These are phyloP conservation scores for Neolamprologus cancellatus DNA, from an alignment of 2,113 vertebrate genomes.

Conservation along the genomic window DNA sequence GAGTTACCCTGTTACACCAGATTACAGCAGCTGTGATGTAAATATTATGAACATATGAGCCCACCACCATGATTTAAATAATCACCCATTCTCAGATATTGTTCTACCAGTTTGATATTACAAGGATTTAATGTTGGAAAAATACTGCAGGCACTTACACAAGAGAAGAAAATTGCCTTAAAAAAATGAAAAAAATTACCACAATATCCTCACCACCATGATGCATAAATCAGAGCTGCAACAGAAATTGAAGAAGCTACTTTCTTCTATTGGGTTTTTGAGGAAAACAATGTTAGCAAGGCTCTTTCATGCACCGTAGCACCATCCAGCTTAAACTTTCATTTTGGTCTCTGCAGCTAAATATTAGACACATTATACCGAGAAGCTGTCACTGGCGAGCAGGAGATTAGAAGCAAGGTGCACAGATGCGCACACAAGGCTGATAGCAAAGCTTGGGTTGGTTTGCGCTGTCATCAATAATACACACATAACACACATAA, in stretches of 20 bases:
- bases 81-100: neutral
- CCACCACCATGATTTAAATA: neutral
- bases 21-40: neutral
- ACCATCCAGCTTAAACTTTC: neutral
- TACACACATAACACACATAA: neutral
- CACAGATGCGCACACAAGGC: neutral
- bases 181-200: neutral
- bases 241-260: neutral
- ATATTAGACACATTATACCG: neutral
- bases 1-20: neutral
- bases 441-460: neutral
- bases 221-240: neutral
- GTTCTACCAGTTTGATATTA: neutral
- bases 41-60: neutral
- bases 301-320: neutral
- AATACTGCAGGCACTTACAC: neutral
- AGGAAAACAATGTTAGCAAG: neutral
- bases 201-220: neutral
- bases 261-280: neutral
- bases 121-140: neutral
- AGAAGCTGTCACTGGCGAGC: neutral
- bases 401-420: neutral
- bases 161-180: neutral
- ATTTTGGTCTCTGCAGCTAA: neutral
- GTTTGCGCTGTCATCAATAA: neutral